Evolutionary conservation across 92 coral and sea anemone genomes (phyloP).

Genomic region (Porites rus): DNA sequence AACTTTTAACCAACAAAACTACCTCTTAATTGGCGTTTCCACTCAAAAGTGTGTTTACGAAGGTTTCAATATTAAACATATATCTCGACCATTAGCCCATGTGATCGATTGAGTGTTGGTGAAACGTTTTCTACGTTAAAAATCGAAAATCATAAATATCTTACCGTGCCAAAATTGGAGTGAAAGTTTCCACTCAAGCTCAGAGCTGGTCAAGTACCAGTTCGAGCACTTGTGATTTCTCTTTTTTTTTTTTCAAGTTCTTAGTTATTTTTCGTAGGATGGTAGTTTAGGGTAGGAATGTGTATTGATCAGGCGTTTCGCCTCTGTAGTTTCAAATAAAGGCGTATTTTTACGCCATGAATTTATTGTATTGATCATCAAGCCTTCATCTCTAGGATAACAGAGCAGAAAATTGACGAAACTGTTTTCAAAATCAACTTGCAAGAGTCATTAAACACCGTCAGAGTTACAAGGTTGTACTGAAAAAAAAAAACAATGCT

Average conservation of each 20-base stretch:
- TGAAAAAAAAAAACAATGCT: too few relatives aligned
- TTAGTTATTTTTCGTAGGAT: neutral
- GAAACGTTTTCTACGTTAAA: neutral
- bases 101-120: neutral
- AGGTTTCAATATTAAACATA: too few relatives aligned
- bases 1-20: neutral
- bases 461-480: too few relatives aligned
- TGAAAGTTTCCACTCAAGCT: too few relatives aligned
- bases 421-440: neutral
- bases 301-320: constrained; percentile 20
- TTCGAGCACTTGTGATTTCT: neutral
- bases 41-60: neutral
- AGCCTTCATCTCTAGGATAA: neutral
- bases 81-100: neutral
- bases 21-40: neutral
- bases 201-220: too few relatives aligned
- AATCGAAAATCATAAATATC: neutral
- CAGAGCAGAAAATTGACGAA: neutral
- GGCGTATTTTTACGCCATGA: neutral
- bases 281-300: neutral
- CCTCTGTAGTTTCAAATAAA: neutral
- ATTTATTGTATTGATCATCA: neutral
- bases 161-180: too few relatives aligned
- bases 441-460: neutral
- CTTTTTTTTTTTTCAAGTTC: neutral